Percentiles rank a stretch among this genome's conserved stretches.
These are phyloP conservation scores for Atrina japonica DNA, from an alignment of 2,888 invertebrate species.

Conservation along the genomic window DNA sequence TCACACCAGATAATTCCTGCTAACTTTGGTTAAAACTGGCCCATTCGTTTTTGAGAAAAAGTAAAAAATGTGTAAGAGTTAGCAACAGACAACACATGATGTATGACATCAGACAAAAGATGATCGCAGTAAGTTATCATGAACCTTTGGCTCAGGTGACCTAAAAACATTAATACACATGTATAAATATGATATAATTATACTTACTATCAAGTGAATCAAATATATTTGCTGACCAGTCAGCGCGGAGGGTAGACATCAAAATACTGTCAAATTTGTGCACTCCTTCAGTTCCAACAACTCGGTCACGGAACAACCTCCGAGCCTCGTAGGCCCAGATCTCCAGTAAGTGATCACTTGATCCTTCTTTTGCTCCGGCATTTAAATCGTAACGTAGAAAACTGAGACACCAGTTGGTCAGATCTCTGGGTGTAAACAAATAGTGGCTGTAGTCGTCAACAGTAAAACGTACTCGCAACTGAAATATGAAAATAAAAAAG, in stretches of 20 bases:
- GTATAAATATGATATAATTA: too few relatives aligned
- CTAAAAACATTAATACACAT: too few relatives aligned
- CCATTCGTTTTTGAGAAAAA: too few relatives aligned
- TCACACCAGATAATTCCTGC: too few relatives aligned
- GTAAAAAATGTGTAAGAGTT: too few relatives aligned
- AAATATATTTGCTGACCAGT: conserved; percentile 80
- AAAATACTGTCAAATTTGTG: conserved; percentile 86
- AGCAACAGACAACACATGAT: too few relatives aligned
- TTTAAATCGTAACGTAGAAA: conserved; percentile 84
- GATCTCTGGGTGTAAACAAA: conserved; percentile 88
- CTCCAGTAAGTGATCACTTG: conserved; percentile 82
- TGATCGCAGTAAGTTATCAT: too few relatives aligned
- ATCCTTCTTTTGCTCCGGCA: conserved; percentile 71
- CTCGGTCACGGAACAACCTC: conserved; percentile 88
- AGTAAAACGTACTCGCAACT: conserved; percentile 83
- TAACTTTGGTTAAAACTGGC: too few relatives aligned
- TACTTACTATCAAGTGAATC: conserved; percentile 75
- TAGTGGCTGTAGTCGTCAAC: conserved; percentile 86
- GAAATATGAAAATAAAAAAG: too few relatives aligned
- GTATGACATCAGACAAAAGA: too few relatives aligned
- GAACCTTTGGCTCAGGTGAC: too few relatives aligned
- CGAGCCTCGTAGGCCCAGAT: conserved; percentile 89
- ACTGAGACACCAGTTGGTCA: conserved; percentile 87
- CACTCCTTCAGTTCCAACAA: conserved; percentile 86
- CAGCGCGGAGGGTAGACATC: conserved; percentile 81